Conservation (phyloP, 1,140 invertebrate species). For the Chionoecetes opilio region DNA sequence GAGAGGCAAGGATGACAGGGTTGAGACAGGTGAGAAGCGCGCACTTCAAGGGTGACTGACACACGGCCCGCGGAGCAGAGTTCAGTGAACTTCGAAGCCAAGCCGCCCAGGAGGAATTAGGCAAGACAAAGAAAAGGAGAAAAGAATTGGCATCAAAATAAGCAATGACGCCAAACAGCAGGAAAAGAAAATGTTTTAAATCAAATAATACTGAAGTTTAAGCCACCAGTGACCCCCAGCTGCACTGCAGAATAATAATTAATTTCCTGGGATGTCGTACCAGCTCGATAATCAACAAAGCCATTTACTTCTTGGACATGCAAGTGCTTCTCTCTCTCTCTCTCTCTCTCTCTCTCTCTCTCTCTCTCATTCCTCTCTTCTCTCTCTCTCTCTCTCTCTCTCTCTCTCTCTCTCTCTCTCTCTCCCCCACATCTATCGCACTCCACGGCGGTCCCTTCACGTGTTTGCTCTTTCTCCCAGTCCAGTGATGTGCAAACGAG, state of each 20-base stretch:
- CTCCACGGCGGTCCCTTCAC: too few relatives aligned
- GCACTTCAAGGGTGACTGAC: background rate
- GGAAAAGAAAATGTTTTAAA: constrained; percentile 21
- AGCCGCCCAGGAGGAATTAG: background rate
- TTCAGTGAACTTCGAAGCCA: background rate
- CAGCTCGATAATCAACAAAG: constrained; percentile 4
- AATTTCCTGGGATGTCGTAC: background rate
- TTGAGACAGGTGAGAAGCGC: background rate
- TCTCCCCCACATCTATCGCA: background rate
- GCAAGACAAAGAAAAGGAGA: background rate
- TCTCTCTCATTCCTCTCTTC: background rate
- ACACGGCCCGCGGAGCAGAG: background rate
- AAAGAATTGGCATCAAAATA: constrained; percentile 12
- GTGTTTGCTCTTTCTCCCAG: background rate
- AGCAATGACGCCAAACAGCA: background rate
- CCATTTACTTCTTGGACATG: background rate
- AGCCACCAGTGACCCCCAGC: background rate
- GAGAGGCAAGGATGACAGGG: background rate
- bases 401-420: background rate
- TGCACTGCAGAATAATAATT: background rate
- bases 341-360: constrained; percentile 27
- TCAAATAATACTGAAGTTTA: background rate
- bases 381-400: constrained; percentile 18
- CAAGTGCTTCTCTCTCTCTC: background rate
- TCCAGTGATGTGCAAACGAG: too few relatives aligned